These are phyloP conservation scores for Tetragonula clypearis DNA, from an alignment of 1,140 invertebrate species.

Conservation along the genomic window DNA sequence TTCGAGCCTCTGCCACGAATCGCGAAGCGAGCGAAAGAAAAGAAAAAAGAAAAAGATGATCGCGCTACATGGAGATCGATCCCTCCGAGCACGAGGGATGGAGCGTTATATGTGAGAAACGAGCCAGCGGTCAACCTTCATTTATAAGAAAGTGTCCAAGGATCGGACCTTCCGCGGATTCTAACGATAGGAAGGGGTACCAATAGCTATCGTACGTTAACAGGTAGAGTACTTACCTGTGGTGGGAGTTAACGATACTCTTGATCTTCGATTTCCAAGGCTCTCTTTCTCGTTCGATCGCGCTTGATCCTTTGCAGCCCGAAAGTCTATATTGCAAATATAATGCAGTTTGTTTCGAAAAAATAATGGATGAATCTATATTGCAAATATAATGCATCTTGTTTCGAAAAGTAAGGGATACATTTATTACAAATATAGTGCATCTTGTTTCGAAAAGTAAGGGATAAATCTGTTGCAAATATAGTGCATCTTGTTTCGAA, in stretches of 20 bases:
- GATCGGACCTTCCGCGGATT: slow-evolving; percentile 73
- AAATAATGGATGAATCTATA: too few species aligned
- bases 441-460: too few species aligned
- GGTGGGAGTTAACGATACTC: slow-evolving; percentile 62
- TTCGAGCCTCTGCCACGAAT: not conserved
- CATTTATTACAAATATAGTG: too few species aligned
- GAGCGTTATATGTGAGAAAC: slow-evolving; percentile 71
- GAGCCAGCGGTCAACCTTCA: slow-evolving; percentile 71
- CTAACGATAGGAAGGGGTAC: slow-evolving; percentile 65
- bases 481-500: too few species aligned
- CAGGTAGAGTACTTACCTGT: slow-evolving; percentile 1
- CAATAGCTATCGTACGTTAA: slow-evolving; percentile 14
- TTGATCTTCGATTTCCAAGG: slow-evolving; percentile 72
- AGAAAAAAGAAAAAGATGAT: not conserved
- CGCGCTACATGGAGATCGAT: not conserved
- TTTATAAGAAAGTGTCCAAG: slow-evolving; percentile 80
- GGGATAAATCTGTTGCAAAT: too few species aligned
- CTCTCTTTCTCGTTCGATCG: slow-evolving; percentile 33
- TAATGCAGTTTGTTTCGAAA: too few species aligned
- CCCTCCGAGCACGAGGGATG: slow-evolving; percentile 62
- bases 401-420: too few species aligned
- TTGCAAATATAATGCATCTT: too few species aligned
- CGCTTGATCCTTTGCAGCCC: not conserved
- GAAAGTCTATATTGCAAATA: not conserved
- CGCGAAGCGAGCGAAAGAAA: too few species aligned